Conservation (phyloP, 2,113 vertebrate species). For the Dromiciops gliroides region DNA sequence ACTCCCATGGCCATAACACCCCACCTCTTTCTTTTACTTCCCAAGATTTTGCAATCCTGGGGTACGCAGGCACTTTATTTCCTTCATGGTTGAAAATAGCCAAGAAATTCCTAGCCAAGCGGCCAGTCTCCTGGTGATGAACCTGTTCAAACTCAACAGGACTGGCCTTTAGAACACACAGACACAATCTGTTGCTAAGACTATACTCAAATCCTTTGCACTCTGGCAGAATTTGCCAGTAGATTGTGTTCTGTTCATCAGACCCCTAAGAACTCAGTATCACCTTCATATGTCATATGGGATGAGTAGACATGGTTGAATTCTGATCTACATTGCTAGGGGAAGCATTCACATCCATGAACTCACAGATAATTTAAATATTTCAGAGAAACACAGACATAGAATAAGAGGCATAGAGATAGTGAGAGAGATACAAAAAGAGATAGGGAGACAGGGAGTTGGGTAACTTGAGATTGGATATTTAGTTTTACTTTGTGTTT, state of each 20-base stretch:
- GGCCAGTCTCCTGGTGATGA: not conserved
- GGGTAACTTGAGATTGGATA: not conserved
- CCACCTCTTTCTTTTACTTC: not conserved
- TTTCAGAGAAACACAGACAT: not conserved
- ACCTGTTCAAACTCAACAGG: not conserved
- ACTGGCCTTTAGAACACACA: not conserved
- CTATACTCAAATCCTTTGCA: not conserved
- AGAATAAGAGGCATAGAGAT: not conserved
- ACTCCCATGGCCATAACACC: not conserved
- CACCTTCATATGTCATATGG: not conserved
- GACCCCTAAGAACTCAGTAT: not conserved
- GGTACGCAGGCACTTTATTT: not conserved
- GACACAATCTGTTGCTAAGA: not conserved
- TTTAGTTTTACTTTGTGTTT: not conserved
- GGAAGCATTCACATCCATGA: not conserved
- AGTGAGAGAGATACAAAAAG: not conserved
- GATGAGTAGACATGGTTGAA: not conserved
- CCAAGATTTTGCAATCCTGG: not conserved
- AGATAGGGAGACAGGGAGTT: not conserved
- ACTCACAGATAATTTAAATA: not conserved
- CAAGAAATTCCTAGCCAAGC: not conserved
- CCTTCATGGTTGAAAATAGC: not conserved
- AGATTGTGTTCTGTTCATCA: not conserved
- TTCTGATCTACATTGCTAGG: not conserved
- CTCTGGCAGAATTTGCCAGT: not conserved